phyloP scores from a whole-genome alignment of 64 coral and sea anemone genomes.

The Pachyseris speciosa region DNA sequence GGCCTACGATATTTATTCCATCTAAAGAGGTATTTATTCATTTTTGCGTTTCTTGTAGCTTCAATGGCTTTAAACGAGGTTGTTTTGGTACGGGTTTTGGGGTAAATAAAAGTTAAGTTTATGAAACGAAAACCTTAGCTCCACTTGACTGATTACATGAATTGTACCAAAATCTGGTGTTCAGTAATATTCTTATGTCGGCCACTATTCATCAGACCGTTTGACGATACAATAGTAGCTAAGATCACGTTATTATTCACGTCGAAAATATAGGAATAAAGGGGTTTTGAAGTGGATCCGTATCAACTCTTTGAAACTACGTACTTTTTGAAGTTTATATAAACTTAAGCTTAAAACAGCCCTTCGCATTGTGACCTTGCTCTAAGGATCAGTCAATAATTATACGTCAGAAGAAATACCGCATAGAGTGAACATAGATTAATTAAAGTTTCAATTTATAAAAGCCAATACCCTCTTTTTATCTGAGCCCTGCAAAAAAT shows the following conservation, averaged over 20 bases:
- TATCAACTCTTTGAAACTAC: too few relatives aligned
- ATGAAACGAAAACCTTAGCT: not conserved
- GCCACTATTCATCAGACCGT: not conserved
- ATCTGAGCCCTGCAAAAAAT: not conserved
- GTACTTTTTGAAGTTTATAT: too few relatives aligned
- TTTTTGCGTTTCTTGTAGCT: not conserved
- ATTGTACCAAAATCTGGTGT: not conserved
- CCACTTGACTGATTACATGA: not conserved
- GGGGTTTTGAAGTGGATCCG: too few relatives aligned
- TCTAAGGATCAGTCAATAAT: not conserved
- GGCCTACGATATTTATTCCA: slow-evolving; percentile 88
- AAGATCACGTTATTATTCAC: too few relatives aligned
- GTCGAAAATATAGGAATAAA: too few relatives aligned
- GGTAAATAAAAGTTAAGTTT: too few relatives aligned
- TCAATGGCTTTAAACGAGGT: not conserved
- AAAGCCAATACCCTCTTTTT: not conserved
- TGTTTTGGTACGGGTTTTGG: not conserved
- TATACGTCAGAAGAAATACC: not conserved
- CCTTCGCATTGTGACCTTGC: not conserved
- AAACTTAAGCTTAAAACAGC: too few relatives aligned
- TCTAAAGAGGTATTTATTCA: slow-evolving; percentile 86
- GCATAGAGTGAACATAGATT: not conserved
- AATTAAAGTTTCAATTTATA: not conserved
- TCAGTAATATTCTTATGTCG: not conserved
- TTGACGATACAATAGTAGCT: not conserved